phyloP scores from a whole-genome alignment of 2,113 vertebrate species.

The Pachycephala philippinensis region DNA sequence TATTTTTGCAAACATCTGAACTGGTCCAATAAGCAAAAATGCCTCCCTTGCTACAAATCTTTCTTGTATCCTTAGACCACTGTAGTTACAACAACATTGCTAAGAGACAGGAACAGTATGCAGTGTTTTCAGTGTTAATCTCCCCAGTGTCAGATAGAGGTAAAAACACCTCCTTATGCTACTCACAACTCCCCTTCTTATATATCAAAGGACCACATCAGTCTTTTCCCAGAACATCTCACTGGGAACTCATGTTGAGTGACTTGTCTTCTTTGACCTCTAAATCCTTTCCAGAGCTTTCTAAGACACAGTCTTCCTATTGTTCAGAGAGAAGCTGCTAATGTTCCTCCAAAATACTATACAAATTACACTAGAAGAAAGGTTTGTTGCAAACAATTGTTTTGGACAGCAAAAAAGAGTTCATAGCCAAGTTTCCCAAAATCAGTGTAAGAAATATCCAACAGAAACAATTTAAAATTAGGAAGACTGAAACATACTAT shows the following conservation, averaged over 20 bases:
- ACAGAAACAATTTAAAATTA: neutral
- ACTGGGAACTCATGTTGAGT: conserved; percentile 60
- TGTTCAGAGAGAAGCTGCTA: conserved; percentile 20
- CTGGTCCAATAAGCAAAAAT: neutral
- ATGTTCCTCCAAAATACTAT: neutral
- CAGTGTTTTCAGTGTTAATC: conserved; percentile 33
- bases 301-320: conserved; percentile 51
- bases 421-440: neutral
- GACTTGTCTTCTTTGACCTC: conserved; percentile 66
- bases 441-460: neutral
- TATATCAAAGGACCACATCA: conserved; percentile 66
- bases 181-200: conserved; percentile 57
- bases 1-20: neutral
- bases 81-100: conserved; percentile 14
- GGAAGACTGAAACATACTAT: neutral
- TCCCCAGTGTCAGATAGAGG: conserved; percentile 45
- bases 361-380: neutral
- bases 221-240: conserved; percentile 61
- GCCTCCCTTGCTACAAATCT: neutral
- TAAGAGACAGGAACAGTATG: conserved; percentile 31
- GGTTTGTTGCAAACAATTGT: neutral
- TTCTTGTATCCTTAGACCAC: neutral
- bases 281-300: conserved; percentile 66
- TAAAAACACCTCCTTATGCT: conserved; percentile 54
- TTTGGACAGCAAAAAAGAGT: neutral